Percentiles rank a stretch among this genome's conserved stretches.
Evolutionary conservation across 1,140 invertebrate species (phyloP).

Genomic region (Sminthurides bifidus): DNA sequence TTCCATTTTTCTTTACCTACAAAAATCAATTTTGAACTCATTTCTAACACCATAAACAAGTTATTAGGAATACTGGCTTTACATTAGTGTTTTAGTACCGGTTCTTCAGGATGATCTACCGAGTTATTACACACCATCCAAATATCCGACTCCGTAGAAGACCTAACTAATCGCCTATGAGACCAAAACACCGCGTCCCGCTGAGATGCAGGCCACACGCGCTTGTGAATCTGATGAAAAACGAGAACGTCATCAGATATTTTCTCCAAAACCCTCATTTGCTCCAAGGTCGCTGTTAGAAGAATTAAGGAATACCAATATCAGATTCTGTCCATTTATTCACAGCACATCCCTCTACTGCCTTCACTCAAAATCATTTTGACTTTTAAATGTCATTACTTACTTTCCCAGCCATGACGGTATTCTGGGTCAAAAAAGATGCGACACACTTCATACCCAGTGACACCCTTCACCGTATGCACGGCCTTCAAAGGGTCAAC

Average conservation of each 20-base stretch:
- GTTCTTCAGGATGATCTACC: neutral
- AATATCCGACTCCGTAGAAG: constrained; percentile 60
- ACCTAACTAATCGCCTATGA: constrained; percentile 66
- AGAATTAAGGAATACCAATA: too few relatives aligned
- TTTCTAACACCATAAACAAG: neutral
- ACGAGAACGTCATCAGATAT: constrained; percentile 36
- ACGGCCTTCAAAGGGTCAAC: neutral
- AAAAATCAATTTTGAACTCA: neutral
- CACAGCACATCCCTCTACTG: too few relatives aligned
- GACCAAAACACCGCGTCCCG: constrained; percentile 97
- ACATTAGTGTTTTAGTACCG: neutral
- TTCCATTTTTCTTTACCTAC: neutral
- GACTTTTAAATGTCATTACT: neutral
- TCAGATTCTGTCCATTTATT: too few relatives aligned
- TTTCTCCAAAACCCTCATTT: neutral
- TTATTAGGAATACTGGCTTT: neutral
- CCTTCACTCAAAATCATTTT: too few relatives aligned
- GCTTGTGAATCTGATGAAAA: constrained; percentile 90
- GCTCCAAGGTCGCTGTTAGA: neutral
- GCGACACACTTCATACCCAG: neutral
- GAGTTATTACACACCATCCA: neutral
- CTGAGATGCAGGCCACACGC: constrained; percentile 96
- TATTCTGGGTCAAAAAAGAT: neutral
- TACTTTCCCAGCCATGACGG: neutral
- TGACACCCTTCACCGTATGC: neutral